phyloP scores from a whole-genome alignment of 1,140 invertebrate genomes.

The Drosophila pseudoananassae region DNA sequence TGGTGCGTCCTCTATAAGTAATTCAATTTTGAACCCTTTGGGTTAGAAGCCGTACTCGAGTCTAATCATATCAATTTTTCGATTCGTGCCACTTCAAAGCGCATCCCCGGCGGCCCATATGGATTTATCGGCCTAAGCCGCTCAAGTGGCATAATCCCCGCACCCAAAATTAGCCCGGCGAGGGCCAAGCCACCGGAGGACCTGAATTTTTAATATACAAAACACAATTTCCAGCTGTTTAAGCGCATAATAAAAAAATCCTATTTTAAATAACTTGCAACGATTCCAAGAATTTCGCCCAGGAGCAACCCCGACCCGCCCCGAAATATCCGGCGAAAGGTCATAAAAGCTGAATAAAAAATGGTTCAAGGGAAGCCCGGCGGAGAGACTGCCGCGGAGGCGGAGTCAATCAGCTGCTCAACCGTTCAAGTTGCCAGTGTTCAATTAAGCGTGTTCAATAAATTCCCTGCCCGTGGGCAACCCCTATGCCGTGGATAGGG shows the following conservation, averaged over 20 bases:
- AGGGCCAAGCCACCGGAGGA: conserved; percentile 25
- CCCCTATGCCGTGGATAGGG: conserved; percentile 33
- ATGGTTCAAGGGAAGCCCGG: conserved; percentile 22
- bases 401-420: conserved; percentile 72
- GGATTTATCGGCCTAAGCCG: conserved; percentile 65
- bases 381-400: conserved; percentile 12
- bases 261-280: conserved; percentile 71
- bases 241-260: conserved; percentile 61
- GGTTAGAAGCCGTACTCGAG: conserved; percentile 24
- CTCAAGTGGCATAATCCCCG: conserved; percentile 71
- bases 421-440: conserved; percentile 76
- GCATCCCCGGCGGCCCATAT: conserved; percentile 61
- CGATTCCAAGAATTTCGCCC: conserved; percentile 41
- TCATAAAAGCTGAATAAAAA: conserved; percentile 60
- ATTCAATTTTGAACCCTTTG: conserved; percentile 15
- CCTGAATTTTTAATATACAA: conserved; percentile 69
- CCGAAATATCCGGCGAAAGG: conserved; percentile 33
- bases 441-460: conserved; percentile 80
- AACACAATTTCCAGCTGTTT: conserved; percentile 72
- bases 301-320: background rate
- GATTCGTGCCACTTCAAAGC: conserved; percentile 69
- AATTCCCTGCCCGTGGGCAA: conserved; percentile 55
- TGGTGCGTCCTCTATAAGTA: background rate
- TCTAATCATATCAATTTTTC: conserved; percentile 54
- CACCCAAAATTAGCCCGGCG: conserved; percentile 24